phyloP scores from a whole-genome alignment of 2,113 vertebrate genomes.

The Chaenocephalus aceratus region DNA sequence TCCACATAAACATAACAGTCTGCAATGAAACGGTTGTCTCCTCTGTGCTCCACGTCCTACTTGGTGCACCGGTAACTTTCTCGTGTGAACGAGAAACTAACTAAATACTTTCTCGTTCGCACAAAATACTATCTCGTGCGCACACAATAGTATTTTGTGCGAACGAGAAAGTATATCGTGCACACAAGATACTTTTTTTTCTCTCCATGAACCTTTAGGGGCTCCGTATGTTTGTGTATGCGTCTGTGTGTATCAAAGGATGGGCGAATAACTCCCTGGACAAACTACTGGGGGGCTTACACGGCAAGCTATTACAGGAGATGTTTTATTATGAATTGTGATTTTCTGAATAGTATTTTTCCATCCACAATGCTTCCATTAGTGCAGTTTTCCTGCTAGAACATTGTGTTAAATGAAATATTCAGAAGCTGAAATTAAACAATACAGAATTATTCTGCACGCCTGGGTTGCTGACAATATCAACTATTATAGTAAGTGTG shows the following conservation, averaged over 20 bases:
- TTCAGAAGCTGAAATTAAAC: slow-evolving; percentile 26
- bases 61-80: too few relatives aligned
- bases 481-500: slow-evolving; percentile 45
- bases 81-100: too few relatives aligned
- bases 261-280: slow-evolving; percentile 22
- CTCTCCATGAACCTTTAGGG: too few relatives aligned
- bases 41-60: too few relatives aligned
- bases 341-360: not conserved
- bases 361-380: not conserved
- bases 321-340: not conserved
- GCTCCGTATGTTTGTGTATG: slow-evolving; percentile 15
- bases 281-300: not conserved
- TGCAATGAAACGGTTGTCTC: too few relatives aligned
- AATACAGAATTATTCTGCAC: slow-evolving; percentile 45
- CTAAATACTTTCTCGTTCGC: too few relatives aligned
- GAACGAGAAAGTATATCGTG: too few relatives aligned
- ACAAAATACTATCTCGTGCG: too few relatives aligned
- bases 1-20: too few relatives aligned
- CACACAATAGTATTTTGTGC: too few relatives aligned
- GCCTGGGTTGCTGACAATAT: slow-evolving; percentile 51
- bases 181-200: too few relatives aligned
- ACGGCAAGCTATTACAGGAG: not conserved
- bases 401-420: not conserved
- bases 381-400: not conserved
- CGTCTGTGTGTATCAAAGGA: slow-evolving; percentile 1